Evolutionary conservation across 2,888 invertebrate genomes (phyloP).

Genomic region (Rhagophthalmus giganteus): DNA sequence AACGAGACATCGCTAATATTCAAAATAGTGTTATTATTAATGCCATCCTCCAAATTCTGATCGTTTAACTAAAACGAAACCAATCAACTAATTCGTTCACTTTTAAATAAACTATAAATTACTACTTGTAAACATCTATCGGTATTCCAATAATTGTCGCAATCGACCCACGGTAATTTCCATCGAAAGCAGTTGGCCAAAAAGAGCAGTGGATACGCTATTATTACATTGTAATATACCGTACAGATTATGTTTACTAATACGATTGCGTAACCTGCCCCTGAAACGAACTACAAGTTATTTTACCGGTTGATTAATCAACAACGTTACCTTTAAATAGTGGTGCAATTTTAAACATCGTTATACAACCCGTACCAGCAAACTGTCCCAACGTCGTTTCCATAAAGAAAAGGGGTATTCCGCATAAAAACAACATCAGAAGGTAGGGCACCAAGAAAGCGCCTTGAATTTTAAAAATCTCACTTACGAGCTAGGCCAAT

Average conservation of each 20-base stretch:
- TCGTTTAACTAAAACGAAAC: constrained; percentile 10
- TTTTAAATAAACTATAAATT: background rate
- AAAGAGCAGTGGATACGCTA: constrained; percentile 84
- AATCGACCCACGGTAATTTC: constrained; percentile 76
- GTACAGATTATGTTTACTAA: constrained; percentile 80
- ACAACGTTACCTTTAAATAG: constrained; percentile 82
- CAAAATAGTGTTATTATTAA: background rate
- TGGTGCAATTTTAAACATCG: constrained; percentile 78
- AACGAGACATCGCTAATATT: constrained; percentile 4
- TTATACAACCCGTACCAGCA: constrained; percentile 78
- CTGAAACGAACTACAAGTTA: too few species aligned
- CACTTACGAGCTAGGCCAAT: too few species aligned
- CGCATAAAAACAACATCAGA: constrained; percentile 77
- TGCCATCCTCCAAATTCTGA: background rate
- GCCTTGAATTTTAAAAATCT: constrained; percentile 57
- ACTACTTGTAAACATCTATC: constrained; percentile 67
- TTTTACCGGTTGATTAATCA: too few species aligned
- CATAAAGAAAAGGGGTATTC: constrained; percentile 85
- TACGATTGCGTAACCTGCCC: constrained; percentile 83
- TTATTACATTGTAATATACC: constrained; percentile 82
- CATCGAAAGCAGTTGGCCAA: constrained; percentile 69
- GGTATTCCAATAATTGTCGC: constrained; percentile 83
- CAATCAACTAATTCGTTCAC: constrained; percentile 5
- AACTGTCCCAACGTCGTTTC: constrained; percentile 87
- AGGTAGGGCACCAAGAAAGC: constrained; percentile 88